These are phyloP conservation scores for Dendrocincla fuliginosa DNA, from an alignment of 2,797 vertebrate genomes.

Conservation along the genomic window DNA sequence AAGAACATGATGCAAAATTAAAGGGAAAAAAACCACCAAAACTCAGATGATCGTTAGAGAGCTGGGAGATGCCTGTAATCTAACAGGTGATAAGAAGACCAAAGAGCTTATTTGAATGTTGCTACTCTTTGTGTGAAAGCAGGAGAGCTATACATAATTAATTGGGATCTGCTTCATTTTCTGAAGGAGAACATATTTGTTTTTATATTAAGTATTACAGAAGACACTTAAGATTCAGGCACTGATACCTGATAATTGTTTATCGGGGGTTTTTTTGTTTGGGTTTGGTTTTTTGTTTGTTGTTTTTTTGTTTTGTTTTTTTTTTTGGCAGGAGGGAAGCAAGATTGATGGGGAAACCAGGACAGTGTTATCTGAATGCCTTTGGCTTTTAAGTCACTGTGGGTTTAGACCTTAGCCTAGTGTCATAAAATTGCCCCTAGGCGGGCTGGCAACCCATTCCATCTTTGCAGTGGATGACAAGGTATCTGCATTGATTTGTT, in stretches of 20 bases:
- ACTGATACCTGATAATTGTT: constrained; percentile 44
- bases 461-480: neutral
- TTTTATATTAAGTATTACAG: constrained; percentile 65
- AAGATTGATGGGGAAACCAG: neutral
- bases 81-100: constrained; percentile 25
- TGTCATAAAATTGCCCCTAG: neutral
- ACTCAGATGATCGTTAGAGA: constrained; percentile 24
- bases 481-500: neutral
- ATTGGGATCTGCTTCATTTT: constrained; percentile 68
- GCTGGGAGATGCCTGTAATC: constrained; percentile 48
- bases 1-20: neutral
- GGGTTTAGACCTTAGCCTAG: neutral
- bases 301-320: neutral
- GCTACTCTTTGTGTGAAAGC: constrained; percentile 14
- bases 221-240: constrained; percentile 59
- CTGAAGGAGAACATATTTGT: constrained; percentile 58
- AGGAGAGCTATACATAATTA: constrained; percentile 60
- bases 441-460: neutral
- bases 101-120: constrained; percentile 33
- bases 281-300: neutral
- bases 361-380: neutral
- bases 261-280: neutral
- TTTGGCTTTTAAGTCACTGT: neutral
- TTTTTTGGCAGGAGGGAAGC: neutral
- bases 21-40: neutral